Percentiles rank a stretch among this genome's conserved stretches.
phyloP scores from a whole-genome alignment of 2,113 vertebrate species.

The Thryonomys swinderianus region DNA sequence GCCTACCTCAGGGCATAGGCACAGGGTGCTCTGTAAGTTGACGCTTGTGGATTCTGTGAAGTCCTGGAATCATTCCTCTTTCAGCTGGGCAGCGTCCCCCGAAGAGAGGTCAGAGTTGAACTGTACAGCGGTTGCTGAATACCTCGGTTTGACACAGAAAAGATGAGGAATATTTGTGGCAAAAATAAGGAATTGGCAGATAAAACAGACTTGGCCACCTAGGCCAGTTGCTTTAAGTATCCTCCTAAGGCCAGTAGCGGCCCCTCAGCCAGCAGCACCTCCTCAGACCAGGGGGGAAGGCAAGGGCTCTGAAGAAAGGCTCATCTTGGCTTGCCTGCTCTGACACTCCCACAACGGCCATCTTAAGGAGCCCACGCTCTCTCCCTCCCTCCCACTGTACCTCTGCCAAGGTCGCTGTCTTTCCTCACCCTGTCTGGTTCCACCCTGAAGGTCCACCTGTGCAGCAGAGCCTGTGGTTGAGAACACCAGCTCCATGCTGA shows the following conservation, averaged over 20 bases:
- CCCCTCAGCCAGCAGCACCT: background rate
- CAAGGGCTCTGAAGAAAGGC: background rate
- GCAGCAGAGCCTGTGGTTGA: background rate
- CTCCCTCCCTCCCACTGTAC: background rate
- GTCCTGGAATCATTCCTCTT: background rate
- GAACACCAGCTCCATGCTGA: background rate
- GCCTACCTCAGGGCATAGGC: background rate
- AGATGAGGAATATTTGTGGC: background rate
- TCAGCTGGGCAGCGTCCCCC: background rate
- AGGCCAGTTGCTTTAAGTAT: background rate
- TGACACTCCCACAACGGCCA: background rate
- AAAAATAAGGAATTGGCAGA: slow-evolving; percentile 5
- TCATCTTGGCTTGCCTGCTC: background rate
- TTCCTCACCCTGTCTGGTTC: background rate
- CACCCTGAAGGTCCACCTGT: background rate
- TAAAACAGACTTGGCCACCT: background rate
- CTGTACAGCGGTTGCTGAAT: background rate
- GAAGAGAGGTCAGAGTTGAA: background rate
- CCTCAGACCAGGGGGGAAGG: background rate
- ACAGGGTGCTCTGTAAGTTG: background rate
- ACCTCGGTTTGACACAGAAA: slow-evolving; percentile 36
- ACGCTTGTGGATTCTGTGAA: background rate
- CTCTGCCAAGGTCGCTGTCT: background rate
- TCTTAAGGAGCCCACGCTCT: background rate
- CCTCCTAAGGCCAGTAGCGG: background rate